Evolutionary conservation across 2,113 vertebrate genomes (phyloP), one percentile per base, ranked within the genome.

Genomic region (Gnathonemus echidnorhynchus): DNA sequence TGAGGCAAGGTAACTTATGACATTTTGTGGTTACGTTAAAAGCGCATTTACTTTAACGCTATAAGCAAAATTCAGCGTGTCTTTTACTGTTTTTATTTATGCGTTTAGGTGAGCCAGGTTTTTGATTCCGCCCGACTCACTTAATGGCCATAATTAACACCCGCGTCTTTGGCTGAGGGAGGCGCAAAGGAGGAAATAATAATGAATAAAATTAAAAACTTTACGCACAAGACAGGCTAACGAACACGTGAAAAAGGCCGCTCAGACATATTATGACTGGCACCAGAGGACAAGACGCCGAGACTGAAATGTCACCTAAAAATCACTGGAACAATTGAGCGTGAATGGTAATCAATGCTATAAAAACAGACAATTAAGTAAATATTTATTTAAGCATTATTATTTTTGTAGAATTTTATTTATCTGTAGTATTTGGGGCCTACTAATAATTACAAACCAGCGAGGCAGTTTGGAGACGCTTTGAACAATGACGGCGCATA

Each of bases 121-220:
- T 35, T 85, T 85, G 15, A 46, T 9, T 49, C n/a, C 6, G 9
- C 35, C 10, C 62, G 9, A 13, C 9, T 48, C 85, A 35, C 58
- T 88, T 42, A 77, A 77, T 87, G 15, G 62, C 31, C 86, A 87
- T 90, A 90, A 90, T 90, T 90, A 88, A 90, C 86, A 90, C 49
- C 48, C 66, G 62, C n/a, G 52, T 27, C 31, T 88, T 80, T 87
- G n/a, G 46, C 45, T 42, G 74, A 48, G 48, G 24, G 50, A 46
- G 74, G 74, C 49, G 19, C 15, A 77, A 45, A 11, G 15, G 74
- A 80, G 31, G 17, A 80, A 39, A 80, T 35, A 39, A 77, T 19
- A 42, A 80, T 80, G 74, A 42, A 80, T 39, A 39, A 39, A 42
- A 80, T 42, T 19, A 83, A 35, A 19, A 77, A 58, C 88, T 46